These are phyloP conservation scores for Ormyrus labotus DNA, from an alignment of 2,888 invertebrate genomes.

Conservation along the genomic window DNA sequence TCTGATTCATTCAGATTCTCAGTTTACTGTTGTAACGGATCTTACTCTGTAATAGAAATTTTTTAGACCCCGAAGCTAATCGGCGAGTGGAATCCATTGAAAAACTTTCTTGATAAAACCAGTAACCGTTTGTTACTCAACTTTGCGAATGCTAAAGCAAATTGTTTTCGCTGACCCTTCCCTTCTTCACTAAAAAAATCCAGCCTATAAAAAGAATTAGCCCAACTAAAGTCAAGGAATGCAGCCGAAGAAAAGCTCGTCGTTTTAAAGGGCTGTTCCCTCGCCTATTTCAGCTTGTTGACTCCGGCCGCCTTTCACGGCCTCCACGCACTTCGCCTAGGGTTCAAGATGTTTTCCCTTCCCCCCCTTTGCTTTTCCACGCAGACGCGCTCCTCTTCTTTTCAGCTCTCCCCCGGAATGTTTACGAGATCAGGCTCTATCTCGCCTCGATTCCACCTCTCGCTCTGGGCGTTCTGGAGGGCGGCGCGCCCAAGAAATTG, in stretches of 20 bases:
- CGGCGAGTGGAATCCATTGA: no score
- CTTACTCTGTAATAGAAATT: no score
- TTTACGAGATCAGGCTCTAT: constrained; percentile 48
- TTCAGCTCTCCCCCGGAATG: constrained; percentile 12
- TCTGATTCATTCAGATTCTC: no score
- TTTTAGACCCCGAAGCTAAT: no score
- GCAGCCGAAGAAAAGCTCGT: no score
- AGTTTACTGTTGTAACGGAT: no score
- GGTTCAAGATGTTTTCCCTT: constrained; percentile 12
- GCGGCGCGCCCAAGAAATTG: constrained; percentile 32
- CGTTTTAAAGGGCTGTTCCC: background rate
- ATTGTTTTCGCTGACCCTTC: constrained; percentile 6
- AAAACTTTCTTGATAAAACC: no score
- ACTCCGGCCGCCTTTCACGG: constrained; percentile 28
- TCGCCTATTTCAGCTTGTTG: constrained; percentile 17
- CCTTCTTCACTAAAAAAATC: background rate
- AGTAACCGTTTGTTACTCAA: no score
- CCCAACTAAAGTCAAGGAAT: no score
- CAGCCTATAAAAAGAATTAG: no score
- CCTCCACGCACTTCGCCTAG: background rate
- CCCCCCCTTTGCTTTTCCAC: constrained; percentile 2
- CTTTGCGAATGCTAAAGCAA: background rate
- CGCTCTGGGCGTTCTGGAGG: constrained; percentile 4
- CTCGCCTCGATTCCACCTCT: constrained; percentile 31
- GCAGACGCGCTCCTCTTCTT: constrained; percentile 7